Evolutionary conservation across 2,113 vertebrate species (phyloP).

Genomic region (Harpagus bidentatus): DNA sequence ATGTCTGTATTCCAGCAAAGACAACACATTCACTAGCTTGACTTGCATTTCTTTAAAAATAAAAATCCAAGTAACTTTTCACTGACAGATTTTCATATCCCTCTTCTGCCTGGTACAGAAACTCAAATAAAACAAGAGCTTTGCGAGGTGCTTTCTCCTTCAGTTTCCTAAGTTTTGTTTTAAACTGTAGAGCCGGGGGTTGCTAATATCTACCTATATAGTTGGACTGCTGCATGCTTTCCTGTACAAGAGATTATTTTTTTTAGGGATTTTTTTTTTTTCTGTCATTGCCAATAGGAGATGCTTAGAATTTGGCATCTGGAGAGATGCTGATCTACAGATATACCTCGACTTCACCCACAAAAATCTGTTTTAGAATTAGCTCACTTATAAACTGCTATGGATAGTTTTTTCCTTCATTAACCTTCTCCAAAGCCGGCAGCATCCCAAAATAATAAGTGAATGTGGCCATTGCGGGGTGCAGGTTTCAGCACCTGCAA

Average conservation of each 20-base stretch:
- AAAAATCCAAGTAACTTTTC: neutral
- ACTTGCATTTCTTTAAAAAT: neutral
- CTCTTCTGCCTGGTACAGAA: neutral
- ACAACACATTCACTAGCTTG: neutral
- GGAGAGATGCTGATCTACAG: neutral
- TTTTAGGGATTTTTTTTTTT: neutral
- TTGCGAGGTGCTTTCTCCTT: neutral
- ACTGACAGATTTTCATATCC: neutral
- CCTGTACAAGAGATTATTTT: neutral
- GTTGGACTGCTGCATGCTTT: neutral
- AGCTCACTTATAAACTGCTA: neutral
- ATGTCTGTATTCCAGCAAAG: neutral
- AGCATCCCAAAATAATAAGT: neutral
- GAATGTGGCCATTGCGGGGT: neutral
- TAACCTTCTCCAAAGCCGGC: neutral
- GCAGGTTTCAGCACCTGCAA: neutral
- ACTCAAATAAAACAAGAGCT: neutral
- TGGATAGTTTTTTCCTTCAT: conserved; percentile 4
- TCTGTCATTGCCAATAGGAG: neutral
- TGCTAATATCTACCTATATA: neutral
- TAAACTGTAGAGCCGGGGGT: neutral
- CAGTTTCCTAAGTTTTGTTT: neutral
- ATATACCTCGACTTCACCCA: neutral
- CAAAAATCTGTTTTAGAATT: conserved; percentile 7
- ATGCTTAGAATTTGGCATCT: neutral